Evolutionary conservation across 2,113 vertebrate genomes (phyloP).

Genomic region (Lethenteron reissneri): DNA sequence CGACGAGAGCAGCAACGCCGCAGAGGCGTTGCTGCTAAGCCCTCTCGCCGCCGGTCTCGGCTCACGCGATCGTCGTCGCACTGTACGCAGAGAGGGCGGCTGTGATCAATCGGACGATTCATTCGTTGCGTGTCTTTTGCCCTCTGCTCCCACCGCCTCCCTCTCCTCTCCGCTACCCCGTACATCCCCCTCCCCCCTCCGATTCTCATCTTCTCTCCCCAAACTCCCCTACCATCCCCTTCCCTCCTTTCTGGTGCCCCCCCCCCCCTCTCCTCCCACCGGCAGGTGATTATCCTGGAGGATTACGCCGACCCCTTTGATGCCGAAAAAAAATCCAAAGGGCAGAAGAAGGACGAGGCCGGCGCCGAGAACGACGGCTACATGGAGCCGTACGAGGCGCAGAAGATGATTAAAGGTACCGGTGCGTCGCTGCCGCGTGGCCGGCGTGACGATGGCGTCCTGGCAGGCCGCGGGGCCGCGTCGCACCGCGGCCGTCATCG

Average conservation of each 20-base stretch:
- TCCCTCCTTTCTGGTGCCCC: neutral
- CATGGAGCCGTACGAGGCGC: slow-evolving; percentile 93
- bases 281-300: slow-evolving; percentile 63
- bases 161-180: neutral
- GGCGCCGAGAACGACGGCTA: slow-evolving; percentile 73
- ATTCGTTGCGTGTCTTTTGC: neutral
- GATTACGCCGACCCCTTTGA: slow-evolving; percentile 94
- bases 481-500: too few species aligned
- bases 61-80: too few species aligned
- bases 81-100: too few species aligned
- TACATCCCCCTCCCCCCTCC: neutral
- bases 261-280: neutral
- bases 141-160: neutral
- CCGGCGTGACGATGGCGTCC: too few species aligned
- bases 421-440: neutral
- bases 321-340: slow-evolving; percentile 27
- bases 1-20: too few species aligned
- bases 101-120: neutral
- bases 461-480: too few species aligned
- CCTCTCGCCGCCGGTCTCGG: too few species aligned
- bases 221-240: neutral
- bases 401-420: slow-evolving; percentile 51
- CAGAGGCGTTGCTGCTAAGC: too few species aligned
- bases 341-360: slow-evolving; percentile 27
- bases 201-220: neutral